Percentiles rank a stretch among this genome's conserved stretches.
phyloP scores from a whole-genome alignment of 2,113 vertebrate species.

The Melanocharis versteri region DNA sequence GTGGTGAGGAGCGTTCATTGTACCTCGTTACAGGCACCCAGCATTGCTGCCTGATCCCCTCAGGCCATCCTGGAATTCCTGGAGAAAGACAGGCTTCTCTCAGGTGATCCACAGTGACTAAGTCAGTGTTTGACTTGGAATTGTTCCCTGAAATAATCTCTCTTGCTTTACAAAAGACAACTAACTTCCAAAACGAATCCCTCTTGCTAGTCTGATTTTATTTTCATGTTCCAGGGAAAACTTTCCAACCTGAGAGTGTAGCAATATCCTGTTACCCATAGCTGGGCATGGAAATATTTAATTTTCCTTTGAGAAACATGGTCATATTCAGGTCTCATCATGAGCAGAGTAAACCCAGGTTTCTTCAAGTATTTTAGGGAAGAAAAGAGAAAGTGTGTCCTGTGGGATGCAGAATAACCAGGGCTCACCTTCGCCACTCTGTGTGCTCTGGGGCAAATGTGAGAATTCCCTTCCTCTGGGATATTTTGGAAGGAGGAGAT shows the following conservation, averaged over 20 bases:
- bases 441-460: not conserved
- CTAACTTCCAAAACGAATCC: not conserved
- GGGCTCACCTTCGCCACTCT: not conserved
- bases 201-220: not conserved
- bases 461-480: not conserved
- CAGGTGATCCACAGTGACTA: not conserved
- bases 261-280: not conserved
- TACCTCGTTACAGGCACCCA: not conserved
- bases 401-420: not conserved
- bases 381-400: not conserved
- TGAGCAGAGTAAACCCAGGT: not conserved
- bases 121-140: not conserved
- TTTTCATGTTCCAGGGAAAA: not conserved
- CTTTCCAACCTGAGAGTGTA: not conserved
- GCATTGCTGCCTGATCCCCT: not conserved
- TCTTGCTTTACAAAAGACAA: not conserved
- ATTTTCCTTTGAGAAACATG: not conserved
- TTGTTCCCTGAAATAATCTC: not conserved
- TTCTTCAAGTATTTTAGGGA: not conserved
- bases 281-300: not conserved
- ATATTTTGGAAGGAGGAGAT: not conserved
- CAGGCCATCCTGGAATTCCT: not conserved
- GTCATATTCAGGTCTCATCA: not conserved
- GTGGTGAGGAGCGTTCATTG: not conserved
- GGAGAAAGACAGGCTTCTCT: not conserved